Conservation (phyloP, 2,888 invertebrate genomes). For the Tineola bisselliella region DNA sequence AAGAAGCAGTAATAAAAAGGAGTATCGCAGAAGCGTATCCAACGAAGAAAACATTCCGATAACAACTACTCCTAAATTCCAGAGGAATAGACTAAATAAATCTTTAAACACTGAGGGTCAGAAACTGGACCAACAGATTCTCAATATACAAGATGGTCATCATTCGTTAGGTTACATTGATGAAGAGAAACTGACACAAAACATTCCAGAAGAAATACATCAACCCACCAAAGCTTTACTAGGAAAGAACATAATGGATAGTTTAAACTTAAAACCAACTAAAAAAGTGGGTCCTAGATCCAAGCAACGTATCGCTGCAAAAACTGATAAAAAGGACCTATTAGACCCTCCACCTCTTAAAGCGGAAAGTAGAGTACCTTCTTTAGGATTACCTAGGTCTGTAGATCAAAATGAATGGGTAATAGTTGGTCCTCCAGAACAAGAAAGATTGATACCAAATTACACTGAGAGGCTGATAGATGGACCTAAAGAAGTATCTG, state of each 20-base stretch:
- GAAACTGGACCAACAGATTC: slow-evolving; percentile 57
- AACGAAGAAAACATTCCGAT: slow-evolving; percentile 44
- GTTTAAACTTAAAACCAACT: slow-evolving; percentile 53
- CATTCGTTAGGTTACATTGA: slow-evolving; percentile 58
- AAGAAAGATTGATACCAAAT: slow-evolving; percentile 50
- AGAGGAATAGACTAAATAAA: slow-evolving; percentile 60
- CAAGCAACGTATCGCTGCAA: slow-evolving; percentile 47
- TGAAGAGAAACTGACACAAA: slow-evolving; percentile 38
- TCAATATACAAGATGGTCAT: slow-evolving; percentile 58
- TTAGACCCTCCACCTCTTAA: slow-evolving; percentile 28
- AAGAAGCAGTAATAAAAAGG: slow-evolving; percentile 34
- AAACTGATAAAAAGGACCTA: slow-evolving; percentile 30
- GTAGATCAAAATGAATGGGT: slow-evolving; percentile 53
- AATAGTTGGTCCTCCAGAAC: slow-evolving; percentile 49
- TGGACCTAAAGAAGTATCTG: slow-evolving; percentile 31
- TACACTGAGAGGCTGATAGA: slow-evolving; percentile 52
- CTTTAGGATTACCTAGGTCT: slow-evolving; percentile 49
- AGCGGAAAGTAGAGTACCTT: slow-evolving; percentile 49
- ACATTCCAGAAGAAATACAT: slow-evolving; percentile 31
- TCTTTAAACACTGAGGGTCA: slow-evolving; percentile 60
- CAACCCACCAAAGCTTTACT: slow-evolving; percentile 52
- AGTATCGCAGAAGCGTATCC: slow-evolving; percentile 49
- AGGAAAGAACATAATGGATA: slow-evolving; percentile 61
- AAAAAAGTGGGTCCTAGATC: slow-evolving; percentile 58
- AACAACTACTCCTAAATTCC: slow-evolving; percentile 50